Base-by-base conservation (phyloP, 2,888 invertebrate species). In the Venustoraphidia nigricollis region DNA sequence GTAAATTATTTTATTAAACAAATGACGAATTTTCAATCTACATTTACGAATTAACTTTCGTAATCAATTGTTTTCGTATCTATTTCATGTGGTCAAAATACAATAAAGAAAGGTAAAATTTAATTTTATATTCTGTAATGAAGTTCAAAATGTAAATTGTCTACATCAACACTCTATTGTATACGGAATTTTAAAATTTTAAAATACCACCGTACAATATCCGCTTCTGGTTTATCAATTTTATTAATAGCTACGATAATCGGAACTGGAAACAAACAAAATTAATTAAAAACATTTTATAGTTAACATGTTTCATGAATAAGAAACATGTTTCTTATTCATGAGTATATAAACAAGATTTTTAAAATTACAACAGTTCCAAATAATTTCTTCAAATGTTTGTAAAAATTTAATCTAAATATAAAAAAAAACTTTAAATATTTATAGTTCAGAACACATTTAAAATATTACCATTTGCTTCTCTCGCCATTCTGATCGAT, bases 241-340 rank as follows among this genome's bases (percentile, higher is more conserved):
- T 98, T 99, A 71, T 99, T 98, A 55, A 98, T 83, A 36, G 97
- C 98, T 56, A 98, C 93, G 60, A 98, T 79, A 36, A 98, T 83
- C 1, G 95, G 93, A 57, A 96, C 92, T 84, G 72, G 52, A 73
- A 78, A 58, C 53, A 56, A 60, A 55, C 52, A 45, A 52, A 39
- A 42, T 38, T 36, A 41, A 46, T 35, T 41, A 48, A 41, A 49
- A 50, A 36, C 38, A 13, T 37, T 35, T 13, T 14, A 45, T 14
- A 45, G 37, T n/a, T 10, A 11, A 6, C 27, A 6, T 27, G 1
- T 27, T 27, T 27, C 27, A n/a, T n/a, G n/a, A n/a, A n/a, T n/a
- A n/a, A n/a, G n/a, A n/a, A n/a, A n/a, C n/a, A n/a, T n/a, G 1
- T 27, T 27, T 27, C 27, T 27, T 27, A 27, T 27, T 40, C 35